Conservation (phyloP, 35 echinoderm and acorn worm species). For the Chiridota heheva region DNA sequence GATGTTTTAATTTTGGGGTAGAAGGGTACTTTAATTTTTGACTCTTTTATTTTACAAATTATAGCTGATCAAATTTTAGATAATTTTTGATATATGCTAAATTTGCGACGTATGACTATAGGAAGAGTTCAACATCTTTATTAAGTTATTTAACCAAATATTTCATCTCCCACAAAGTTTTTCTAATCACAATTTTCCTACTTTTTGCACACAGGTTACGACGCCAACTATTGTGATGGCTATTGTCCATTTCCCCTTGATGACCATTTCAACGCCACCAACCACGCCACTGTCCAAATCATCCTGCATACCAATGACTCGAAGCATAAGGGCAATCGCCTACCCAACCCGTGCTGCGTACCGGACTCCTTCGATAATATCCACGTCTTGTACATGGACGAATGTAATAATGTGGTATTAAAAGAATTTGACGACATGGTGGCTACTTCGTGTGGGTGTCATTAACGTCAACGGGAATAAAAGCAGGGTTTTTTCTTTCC, state of each 20-base stretch:
- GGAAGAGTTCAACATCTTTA: too few relatives aligned
- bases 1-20: too few relatives aligned
- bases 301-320: slow-evolving; percentile 63
- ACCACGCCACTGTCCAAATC: slow-evolving; percentile 86
- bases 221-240: slow-evolving; percentile 89
- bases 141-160: too few relatives aligned
- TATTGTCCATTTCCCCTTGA: slow-evolving; percentile 90
- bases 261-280: slow-evolving; percentile 93
- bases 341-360: slow-evolving; percentile 93
- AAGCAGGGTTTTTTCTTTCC: neutral
- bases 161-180: too few relatives aligned
- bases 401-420: slow-evolving; percentile 78
- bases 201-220: slow-evolving; percentile 68
- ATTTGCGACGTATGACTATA: too few relatives aligned
- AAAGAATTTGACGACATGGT: slow-evolving; percentile 96
- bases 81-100: too few relatives aligned
- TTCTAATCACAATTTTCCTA: too few relatives aligned
- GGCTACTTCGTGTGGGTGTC: slow-evolving; percentile 89
- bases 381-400: slow-evolving; percentile 80
- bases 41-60: too few relatives aligned
- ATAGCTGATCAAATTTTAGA: too few relatives aligned
- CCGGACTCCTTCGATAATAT: slow-evolving; percentile 71
- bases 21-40: too few relatives aligned
- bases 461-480: slow-evolving; percentile 60
- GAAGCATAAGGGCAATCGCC: slow-evolving; percentile 16